Evolutionary conservation across 2,888 invertebrate genomes (phyloP), one percentile per base, ranked within the genome.

Genomic region (Trachelus tabidus): DNA sequence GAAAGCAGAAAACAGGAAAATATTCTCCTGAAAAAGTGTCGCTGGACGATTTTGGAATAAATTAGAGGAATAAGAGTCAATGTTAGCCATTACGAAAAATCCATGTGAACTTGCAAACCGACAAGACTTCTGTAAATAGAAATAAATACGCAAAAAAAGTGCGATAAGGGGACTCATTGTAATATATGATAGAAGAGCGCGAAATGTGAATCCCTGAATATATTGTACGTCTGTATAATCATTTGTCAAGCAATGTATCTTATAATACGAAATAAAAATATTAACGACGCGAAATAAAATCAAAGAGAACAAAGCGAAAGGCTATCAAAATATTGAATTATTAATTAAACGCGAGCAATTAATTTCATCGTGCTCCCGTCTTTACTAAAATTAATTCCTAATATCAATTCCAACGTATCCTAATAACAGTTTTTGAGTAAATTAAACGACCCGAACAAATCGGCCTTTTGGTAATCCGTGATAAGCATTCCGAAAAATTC

Each of bases 191-290:
- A 76, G 83, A 80, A 80, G 81, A 84, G 82, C 23, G 9, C 23
- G 23, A 56, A 56, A 9, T 56, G 23, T 15, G 76, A 83, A 83
- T 85, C 79, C 81, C 84, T 85, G 83, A 81, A 79, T 89, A 71
- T 56, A 90, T 87, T 90, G 89, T 88, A 90, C 90, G 88, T 91
- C 90, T 90, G 89, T 90, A 90, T 91, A 90, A 91, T 89, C 89
- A 85, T 89, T 89, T 90, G 89, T 91, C 90, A 88, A 89, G 87
- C 87, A 90, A 88, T 90, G 90, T 91, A 91, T 89, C 90, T 89
- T 87, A 88, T 85, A 87, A 87, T 89, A 90, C 85, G 82, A 86
- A 88, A 89, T 88, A 89, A 89, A 86, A 87, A 88, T 86, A 88
- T 68, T 78, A 78, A 35, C 56, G 73, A 35, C 69, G 76, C 30